Percentiles rank a stretch among this genome's conserved stretches.
These are phyloP conservation scores for Gandaritis pyraliata DNA, from an alignment of 2,888 invertebrate genomes.

Conservation along the genomic window DNA sequence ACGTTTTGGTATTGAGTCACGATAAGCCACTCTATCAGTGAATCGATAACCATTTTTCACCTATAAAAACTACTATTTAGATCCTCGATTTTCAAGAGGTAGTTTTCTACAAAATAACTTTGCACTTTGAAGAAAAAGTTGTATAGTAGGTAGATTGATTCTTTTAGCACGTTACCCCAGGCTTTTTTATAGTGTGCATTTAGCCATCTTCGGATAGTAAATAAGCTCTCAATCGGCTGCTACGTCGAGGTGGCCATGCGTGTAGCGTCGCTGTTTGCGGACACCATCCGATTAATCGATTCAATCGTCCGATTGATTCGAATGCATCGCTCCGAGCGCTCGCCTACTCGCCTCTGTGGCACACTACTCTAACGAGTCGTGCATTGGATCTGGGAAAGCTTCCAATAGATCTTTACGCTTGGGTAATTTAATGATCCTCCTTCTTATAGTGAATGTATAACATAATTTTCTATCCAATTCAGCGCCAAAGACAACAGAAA, in stretches of 20 bases:
- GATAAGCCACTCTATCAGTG: no score
- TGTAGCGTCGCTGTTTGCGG: constrained; percentile 58
- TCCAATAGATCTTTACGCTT: constrained; percentile 22
- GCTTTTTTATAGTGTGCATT: neutral
- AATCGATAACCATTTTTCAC: no score
- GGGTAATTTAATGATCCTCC: constrained; percentile 13
- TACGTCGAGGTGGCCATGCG: constrained; percentile 53
- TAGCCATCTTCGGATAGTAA: constrained; percentile 30
- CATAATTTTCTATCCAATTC: constrained; percentile 2
- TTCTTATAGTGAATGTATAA: no score
- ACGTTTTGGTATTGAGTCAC: no score
- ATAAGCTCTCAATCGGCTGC: constrained; percentile 27
- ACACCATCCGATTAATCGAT: constrained; percentile 68
- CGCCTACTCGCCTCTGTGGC: constrained; percentile 21
- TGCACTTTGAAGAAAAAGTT: no score
- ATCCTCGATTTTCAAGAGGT: no score
- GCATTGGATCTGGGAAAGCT: constrained; percentile 17
- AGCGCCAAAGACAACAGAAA: neutral
- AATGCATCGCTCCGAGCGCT: constrained; percentile 52
- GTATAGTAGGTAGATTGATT: no score
- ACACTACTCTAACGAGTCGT: constrained; percentile 21
- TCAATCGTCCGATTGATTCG: constrained; percentile 68
- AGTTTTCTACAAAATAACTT: no score
- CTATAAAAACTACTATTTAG: no score
- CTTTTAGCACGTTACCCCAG: neutral